Evolutionary conservation across 2,113 vertebrate species (phyloP), one percentile per base, ranked within the genome.

Genomic region (Cyanoliseus patagonus): DNA sequence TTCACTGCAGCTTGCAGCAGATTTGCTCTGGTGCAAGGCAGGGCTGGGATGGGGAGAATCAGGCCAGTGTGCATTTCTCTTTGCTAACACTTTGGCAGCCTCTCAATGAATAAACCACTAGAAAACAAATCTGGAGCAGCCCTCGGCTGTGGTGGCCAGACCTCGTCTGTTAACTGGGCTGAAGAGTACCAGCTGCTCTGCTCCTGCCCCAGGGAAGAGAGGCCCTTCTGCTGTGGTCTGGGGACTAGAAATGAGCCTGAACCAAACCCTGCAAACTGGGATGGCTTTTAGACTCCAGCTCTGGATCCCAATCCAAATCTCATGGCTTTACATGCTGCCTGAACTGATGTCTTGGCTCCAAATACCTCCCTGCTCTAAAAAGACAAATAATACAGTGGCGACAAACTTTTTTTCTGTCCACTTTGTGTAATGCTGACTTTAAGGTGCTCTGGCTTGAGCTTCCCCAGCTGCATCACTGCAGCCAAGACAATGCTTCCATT

Each of bases 101-200:
- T 96, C 90, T 96, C 94, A 88, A 66, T 96, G 94, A 96, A 90
- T 62, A 91, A 96, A 81, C 88, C 90, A 86, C 91, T 88, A 96
- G 91, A 46, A 96, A 97, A 91, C 94, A 96, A 90, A 95, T 94
- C 87, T 90, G 85, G 94, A 95, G 93, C 92, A 91, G 96, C 92
- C 92, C 72, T 96, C 0, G 63, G 95, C 95, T 93, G 96, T 1
- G 1, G 95, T 87, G 93, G 86, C 92, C 96, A 97, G 94, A 94
- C 76, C 92, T 95, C n/a, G 9, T 76, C 86, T 95, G 92, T 91
- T 97, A 95, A 90, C 84, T 74, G 93, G 94, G 92, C 84, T 94
- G 96, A 97, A 91, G 91, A 94, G 95, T 95, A 96, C 95, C 96
- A 96, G 96, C 96, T 97, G 96, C 93, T 97, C 79, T 69, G 87